Evolutionary conservation across 2,888 invertebrate genomes (phyloP).

Genomic region (Cybosia mesomella): DNA sequence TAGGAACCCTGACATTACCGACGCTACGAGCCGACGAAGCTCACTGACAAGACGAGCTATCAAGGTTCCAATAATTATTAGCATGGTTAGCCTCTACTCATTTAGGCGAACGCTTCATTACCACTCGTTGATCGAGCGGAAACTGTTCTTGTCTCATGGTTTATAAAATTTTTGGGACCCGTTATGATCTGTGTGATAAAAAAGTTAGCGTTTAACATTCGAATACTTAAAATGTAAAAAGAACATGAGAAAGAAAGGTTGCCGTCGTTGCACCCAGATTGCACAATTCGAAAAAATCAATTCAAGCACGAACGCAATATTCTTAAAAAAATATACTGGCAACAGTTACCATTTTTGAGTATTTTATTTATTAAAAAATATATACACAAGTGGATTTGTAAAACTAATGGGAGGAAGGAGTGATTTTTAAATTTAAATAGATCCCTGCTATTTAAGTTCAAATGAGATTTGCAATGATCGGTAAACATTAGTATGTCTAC

Average conservation of each 20-base stretch:
- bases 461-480: constrained; percentile 37
- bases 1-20: constrained; percentile 50
- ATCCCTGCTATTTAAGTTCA: constrained; percentile 33
- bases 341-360: constrained; percentile 18
- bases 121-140: constrained; percentile 77
- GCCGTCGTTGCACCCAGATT: constrained; percentile 73
- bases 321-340: constrained; percentile 26
- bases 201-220: constrained; percentile 50
- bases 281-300: constrained; percentile 67
- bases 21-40: constrained; percentile 19
- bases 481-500: too few species aligned
- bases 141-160: constrained; percentile 78
- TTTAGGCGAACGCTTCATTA: constrained; percentile 80
- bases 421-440: constrained; percentile 30
- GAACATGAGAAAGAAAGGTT: constrained; percentile 73
- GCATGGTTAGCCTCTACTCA: constrained; percentile 63
- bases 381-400: constrained; percentile 28
- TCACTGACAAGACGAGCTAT: constrained; percentile 13
- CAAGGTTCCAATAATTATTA: constrained; percentile 58
- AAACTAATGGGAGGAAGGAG: constrained; percentile 36
- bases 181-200: constrained; percentile 75
- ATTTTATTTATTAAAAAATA: constrained; percentile 30
- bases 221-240: constrained; percentile 53
- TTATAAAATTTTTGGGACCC: constrained; percentile 76
- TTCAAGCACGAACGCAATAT: constrained; percentile 54